Percentiles rank a stretch among this genome's conserved stretches.
phyloP scores from a whole-genome alignment of 2,888 invertebrate species.

The Melinopterus prodromus region DNA sequence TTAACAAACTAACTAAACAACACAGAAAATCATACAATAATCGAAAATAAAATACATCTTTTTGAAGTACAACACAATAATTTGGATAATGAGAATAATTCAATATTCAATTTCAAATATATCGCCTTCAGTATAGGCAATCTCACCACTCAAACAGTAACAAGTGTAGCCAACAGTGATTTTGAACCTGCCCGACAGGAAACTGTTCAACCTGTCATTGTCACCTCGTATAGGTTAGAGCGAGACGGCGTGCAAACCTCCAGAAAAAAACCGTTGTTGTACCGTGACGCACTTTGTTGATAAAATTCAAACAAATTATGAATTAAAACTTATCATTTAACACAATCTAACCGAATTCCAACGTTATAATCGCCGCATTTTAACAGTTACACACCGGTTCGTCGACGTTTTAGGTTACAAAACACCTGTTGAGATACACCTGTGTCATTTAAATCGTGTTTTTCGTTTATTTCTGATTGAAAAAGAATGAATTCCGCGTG shows the following conservation, averaged over 20 bases:
- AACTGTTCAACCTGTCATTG: not conserved
- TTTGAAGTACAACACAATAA: no score
- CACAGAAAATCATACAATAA: no score
- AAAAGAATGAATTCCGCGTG: constrained; percentile 51
- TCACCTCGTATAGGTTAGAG: not conserved
- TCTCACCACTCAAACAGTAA: constrained; percentile 6
- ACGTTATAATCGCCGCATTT: not conserved
- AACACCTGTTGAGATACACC: constrained; percentile 14
- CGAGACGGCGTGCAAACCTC: constrained; percentile 8
- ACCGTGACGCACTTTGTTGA: constrained; percentile 15
- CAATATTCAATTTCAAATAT: not conserved
- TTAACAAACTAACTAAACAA: no score
- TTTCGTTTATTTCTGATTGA: not conserved
- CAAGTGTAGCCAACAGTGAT: constrained; percentile 6
- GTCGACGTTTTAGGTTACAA: constrained; percentile 9
- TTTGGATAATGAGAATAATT: no score
- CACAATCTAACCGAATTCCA: constrained; percentile 5
- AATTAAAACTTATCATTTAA: constrained; percentile 18
- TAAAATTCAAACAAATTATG: constrained; percentile 9
- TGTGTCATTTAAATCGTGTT: not conserved
- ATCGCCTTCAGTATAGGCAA: not conserved
- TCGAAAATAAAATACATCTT: no score
- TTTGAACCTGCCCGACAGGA: not conserved
- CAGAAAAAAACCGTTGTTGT: constrained; percentile 14
- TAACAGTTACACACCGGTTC: not conserved